phyloP scores from a whole-genome alignment of 2,797 vertebrate genomes.

The Enteromius treurensis region DNA sequence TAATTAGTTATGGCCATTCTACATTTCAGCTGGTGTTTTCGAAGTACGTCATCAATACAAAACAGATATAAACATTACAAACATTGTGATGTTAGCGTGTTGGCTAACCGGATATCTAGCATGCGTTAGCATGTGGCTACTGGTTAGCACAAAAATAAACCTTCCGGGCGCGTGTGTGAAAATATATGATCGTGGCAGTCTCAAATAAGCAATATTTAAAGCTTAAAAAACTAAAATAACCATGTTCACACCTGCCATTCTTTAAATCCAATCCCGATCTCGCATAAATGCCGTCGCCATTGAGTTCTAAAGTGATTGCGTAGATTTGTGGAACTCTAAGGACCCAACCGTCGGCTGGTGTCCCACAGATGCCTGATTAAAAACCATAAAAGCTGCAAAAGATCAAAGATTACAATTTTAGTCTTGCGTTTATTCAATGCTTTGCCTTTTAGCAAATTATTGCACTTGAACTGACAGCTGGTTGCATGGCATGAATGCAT shows the following conservation, averaged over 20 bases:
- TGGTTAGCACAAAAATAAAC: not conserved
- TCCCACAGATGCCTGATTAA: constrained; percentile 37
- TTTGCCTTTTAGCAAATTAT: not conserved
- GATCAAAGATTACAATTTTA: not conserved
- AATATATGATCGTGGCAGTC: not conserved
- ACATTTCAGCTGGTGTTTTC: not conserved
- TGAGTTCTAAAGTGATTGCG: constrained; percentile 40
- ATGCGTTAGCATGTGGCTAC: constrained; percentile 22
- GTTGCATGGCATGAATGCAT: not conserved
- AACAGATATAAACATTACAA: not conserved
- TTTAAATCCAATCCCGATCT: constrained; percentile 42
- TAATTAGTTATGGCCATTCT: no score
- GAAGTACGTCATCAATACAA: not conserved
- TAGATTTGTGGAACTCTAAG: constrained; percentile 48
- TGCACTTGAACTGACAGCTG: not conserved
- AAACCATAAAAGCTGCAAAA: constrained; percentile 23
- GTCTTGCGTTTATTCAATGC: not conserved
- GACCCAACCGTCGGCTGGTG: constrained; percentile 16
- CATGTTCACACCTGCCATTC: constrained; percentile 60
- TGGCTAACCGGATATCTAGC: constrained; percentile 28
- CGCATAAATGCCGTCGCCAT: constrained; percentile 44
- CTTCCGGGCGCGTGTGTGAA: not conserved
- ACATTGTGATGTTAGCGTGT: constrained; percentile 16
- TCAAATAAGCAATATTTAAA: not conserved
- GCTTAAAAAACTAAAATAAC: not conserved